Conservation (phyloP, 2,113 vertebrate species). For the Siphamia tubifer region DNA sequence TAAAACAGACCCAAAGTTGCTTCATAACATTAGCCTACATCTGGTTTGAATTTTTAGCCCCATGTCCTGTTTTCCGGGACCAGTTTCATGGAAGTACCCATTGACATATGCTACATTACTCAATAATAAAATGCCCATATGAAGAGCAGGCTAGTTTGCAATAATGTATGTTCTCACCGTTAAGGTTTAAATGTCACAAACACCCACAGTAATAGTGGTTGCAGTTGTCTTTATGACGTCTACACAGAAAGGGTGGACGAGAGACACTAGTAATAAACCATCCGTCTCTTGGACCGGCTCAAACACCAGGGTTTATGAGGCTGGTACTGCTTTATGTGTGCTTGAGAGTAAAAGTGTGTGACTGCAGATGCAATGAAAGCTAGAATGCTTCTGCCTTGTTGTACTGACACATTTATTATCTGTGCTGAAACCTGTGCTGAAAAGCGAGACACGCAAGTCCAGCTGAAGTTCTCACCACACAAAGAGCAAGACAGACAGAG, state of each 20-base stretch:
- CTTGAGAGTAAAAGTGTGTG: slow-evolving; percentile 6
- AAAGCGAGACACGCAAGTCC: slow-evolving; percentile 15
- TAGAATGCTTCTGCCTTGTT: slow-evolving; percentile 17
- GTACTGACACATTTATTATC: slow-evolving; percentile 49
- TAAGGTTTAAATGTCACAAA: not conserved
- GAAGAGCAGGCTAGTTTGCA: not conserved
- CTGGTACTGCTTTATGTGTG: slow-evolving; percentile 23
- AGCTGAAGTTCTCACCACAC: slow-evolving; percentile 7
- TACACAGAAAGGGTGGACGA: slow-evolving; percentile 29
- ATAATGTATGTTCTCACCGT: not conserved
- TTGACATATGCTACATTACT: not conserved
- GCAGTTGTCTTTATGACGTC: slow-evolving; percentile 30
- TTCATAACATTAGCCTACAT: too few species aligned
- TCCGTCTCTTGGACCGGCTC: slow-evolving; percentile 33
- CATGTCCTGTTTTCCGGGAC: too few species aligned
- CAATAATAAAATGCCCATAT: not conserved
- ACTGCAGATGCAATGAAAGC: slow-evolving; percentile 20
- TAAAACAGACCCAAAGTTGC: too few species aligned
- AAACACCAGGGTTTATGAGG: slow-evolving; percentile 36
- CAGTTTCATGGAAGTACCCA: too few species aligned
- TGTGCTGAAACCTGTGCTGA: slow-evolving; percentile 25
- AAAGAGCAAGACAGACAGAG: not conserved
- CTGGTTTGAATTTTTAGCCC: too few species aligned
- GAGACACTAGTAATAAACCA: slow-evolving; percentile 43
- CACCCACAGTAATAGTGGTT: not conserved